A percentile compares a stretch with the other conserved stretches of the same genome.
These are phyloP conservation scores for Zhuqinia jingwanae DNA, from an alignment of 2,888 invertebrate genomes.

Conservation along the genomic window DNA sequence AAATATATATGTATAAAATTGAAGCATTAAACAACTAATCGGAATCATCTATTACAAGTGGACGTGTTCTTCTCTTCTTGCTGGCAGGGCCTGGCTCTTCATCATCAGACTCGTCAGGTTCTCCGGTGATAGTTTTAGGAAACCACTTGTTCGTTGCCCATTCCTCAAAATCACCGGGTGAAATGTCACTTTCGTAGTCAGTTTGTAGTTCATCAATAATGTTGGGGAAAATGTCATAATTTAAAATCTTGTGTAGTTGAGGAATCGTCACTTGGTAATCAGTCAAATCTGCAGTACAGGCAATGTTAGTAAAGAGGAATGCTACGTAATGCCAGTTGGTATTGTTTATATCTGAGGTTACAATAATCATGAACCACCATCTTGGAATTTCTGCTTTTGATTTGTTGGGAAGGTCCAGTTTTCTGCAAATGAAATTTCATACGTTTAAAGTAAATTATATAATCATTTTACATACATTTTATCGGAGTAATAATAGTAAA, in stretches of 20 bases:
- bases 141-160: constrained; percentile 46
- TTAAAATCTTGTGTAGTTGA: constrained; percentile 22
- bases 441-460: too few species aligned
- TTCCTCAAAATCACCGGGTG: constrained; percentile 42
- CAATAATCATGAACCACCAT: constrained; percentile 50
- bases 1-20: constrained; percentile 19
- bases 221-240: constrained; percentile 38
- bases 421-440: constrained; percentile 10
- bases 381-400: constrained; percentile 15
- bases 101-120: constrained; percentile 17
- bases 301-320: constrained; percentile 39
- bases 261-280: constrained; percentile 57
- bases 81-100: constrained; percentile 1
- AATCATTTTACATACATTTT: too few species aligned
- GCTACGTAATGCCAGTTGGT: constrained; percentile 48
- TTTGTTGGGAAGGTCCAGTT: constrained; percentile 4
- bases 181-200: constrained; percentile 29
- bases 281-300: background rate
- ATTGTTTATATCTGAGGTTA: constrained; percentile 21
- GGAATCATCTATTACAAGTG: constrained; percentile 1
- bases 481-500: too few species aligned
- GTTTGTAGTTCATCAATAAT: constrained; percentile 36
- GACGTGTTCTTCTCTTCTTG: constrained; percentile 4
- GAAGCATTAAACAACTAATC: constrained; percentile 23
- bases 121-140: constrained; percentile 1